Percentiles rank a stretch among this genome's conserved stretches.
These are phyloP conservation scores for Poeciliopsis prolifica DNA, from an alignment of 2,113 vertebrate genomes.

Conservation along the genomic window DNA sequence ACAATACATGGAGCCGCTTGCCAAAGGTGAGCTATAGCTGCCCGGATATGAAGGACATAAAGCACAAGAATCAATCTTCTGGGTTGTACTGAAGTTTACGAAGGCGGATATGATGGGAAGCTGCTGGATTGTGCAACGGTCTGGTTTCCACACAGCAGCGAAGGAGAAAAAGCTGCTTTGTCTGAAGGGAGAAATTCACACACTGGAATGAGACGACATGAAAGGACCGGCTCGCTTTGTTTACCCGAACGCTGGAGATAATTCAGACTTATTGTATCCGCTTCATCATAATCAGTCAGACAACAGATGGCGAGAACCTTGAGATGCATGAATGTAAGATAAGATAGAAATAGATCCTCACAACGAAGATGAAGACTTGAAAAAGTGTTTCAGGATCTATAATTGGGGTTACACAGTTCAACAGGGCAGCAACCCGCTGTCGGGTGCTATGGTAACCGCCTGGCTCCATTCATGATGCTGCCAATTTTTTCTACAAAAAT, in stretches of 20 bases:
- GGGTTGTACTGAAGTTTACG: slow-evolving; percentile 37
- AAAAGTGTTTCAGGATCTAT: no score
- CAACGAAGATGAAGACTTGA: neutral
- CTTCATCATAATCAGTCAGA: neutral
- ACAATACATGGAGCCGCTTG: slow-evolving; percentile 28
- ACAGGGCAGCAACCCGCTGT: neutral
- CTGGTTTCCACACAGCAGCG: slow-evolving; percentile 53
- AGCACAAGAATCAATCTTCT: slow-evolving; percentile 64
- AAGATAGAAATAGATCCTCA: neutral
- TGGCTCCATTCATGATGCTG: neutral
- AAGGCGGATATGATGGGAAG: slow-evolving; percentile 56
- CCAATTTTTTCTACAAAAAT: neutral
- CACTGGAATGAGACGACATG: slow-evolving; percentile 27
- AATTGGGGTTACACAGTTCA: no score
- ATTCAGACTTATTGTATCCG: neutral
- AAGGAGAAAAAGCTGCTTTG: neutral
- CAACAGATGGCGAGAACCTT: neutral
- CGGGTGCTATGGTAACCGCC: neutral
- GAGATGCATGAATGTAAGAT: neutral
- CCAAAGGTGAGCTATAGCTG: slow-evolving; percentile 53
- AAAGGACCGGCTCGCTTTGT: neutral
- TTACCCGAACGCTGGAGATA: neutral
- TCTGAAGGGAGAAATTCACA: no score
- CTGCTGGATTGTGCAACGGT: slow-evolving; percentile 51
- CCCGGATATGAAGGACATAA: slow-evolving; percentile 49